These are phyloP conservation scores for Mormyrus lacerda DNA, from an alignment of 2,113 vertebrate genomes.

Conservation along the genomic window DNA sequence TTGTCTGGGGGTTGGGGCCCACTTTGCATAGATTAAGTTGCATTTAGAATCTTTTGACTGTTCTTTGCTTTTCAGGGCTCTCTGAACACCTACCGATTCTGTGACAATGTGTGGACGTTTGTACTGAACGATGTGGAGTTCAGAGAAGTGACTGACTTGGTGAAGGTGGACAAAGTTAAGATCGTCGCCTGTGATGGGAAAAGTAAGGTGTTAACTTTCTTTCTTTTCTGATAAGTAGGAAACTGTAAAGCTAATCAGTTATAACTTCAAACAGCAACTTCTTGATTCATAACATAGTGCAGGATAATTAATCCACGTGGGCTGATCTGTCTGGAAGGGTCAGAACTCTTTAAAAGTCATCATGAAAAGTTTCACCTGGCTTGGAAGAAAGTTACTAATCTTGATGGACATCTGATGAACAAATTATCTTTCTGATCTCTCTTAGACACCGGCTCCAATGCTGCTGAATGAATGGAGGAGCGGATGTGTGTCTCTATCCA, in stretches of 20 bases:
- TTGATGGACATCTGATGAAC: not conserved
- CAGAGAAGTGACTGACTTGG: slow-evolving; percentile 92
- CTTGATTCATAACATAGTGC: not conserved
- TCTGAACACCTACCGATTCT: slow-evolving; percentile 96
- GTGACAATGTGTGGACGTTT: slow-evolving; percentile 98
- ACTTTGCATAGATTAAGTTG: not conserved
- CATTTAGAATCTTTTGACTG: not conserved
- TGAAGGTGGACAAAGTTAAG: slow-evolving; percentile 99
- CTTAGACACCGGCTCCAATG: slow-evolving; percentile 78
- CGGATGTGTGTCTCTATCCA: slow-evolving; percentile 44
- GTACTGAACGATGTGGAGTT: slow-evolving; percentile 98
- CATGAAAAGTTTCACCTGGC: not conserved
- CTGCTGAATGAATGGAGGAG: slow-evolving; percentile 64
- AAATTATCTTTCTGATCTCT: not conserved
- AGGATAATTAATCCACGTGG: not conserved
- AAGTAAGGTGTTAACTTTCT: slow-evolving; percentile 62
- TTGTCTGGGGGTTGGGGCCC: not conserved
- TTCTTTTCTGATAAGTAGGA: slow-evolving; percentile 25
- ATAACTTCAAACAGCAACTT: not conserved
- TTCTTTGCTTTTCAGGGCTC: slow-evolving; percentile 69
- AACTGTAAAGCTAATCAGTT: not conserved
- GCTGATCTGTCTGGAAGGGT: not conserved
- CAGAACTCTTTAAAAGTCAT: not conserved
- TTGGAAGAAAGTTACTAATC: not conserved
- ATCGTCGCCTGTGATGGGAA: slow-evolving; percentile 98